Percentiles rank a stretch among this genome's conserved stretches.
Conservation (phyloP, 2,888 invertebrate genomes). For the Chydorus sphaericus region DNA sequence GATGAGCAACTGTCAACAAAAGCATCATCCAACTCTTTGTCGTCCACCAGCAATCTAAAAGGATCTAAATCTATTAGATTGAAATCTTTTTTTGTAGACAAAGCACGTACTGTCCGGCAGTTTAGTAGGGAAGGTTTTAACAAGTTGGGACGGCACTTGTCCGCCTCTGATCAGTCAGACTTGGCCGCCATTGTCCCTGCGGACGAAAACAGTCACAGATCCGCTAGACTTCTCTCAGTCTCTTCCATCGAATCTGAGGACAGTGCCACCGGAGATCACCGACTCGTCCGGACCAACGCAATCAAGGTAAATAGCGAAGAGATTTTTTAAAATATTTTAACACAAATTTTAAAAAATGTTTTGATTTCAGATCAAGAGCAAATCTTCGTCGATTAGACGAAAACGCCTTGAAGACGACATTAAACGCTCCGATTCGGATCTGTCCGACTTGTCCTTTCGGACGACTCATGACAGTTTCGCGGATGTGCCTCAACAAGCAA, state of each 20-base stretch:
- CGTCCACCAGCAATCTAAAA: too few relatives aligned
- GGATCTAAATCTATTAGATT: background rate
- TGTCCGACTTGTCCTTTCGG: too few relatives aligned
- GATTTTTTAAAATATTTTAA: too few relatives aligned
- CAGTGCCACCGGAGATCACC: background rate
- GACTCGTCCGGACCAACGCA: conserved; percentile 1
- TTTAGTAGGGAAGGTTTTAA: background rate
- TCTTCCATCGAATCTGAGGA: background rate
- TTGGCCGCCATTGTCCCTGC: too few relatives aligned
- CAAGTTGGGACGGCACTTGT: background rate
- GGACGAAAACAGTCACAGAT: too few relatives aligned
- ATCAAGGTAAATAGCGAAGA: background rate
- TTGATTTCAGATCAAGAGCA: too few relatives aligned
- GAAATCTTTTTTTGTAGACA: background rate
- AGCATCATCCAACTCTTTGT: background rate
- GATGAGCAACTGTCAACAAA: background rate
- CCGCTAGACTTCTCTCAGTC: background rate
- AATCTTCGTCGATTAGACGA: too few relatives aligned
- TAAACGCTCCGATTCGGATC: too few relatives aligned
- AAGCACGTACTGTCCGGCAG: background rate
- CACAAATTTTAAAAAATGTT: too few relatives aligned
- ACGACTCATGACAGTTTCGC: too few relatives aligned
- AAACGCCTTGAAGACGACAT: too few relatives aligned
- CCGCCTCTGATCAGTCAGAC: background rate
- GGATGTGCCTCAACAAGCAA: too few relatives aligned